A percentile compares a stretch with the other conserved stretches of the same genome.
phyloP scores from a whole-genome alignment of 2,113 vertebrate genomes.

The Leptosomus discolor region DNA sequence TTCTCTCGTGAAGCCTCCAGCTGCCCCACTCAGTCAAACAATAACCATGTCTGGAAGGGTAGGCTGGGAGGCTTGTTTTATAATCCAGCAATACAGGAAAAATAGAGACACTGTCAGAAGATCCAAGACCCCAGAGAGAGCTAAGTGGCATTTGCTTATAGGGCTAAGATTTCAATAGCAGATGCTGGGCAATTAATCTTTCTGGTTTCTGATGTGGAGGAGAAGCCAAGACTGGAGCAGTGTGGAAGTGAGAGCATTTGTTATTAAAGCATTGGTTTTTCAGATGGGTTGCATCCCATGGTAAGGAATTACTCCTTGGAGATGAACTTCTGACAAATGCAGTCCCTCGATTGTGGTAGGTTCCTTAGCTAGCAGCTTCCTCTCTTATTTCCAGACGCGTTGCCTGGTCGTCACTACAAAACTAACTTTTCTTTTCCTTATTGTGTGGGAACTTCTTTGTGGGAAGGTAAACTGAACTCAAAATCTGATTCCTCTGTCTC shows the following conservation, averaged over 20 bases:
- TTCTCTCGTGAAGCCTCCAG: background rate
- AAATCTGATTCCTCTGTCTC: background rate
- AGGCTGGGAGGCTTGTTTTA: background rate
- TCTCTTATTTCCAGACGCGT: background rate
- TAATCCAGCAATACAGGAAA: background rate
- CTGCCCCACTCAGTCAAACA: background rate
- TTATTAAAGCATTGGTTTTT: background rate
- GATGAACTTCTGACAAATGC: background rate
- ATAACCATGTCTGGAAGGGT: background rate
- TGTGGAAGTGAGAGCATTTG: background rate
- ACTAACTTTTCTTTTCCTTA: background rate
- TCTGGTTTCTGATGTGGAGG: background rate
- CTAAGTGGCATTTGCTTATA: background rate
- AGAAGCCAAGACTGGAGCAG: background rate
- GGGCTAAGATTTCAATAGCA: background rate
- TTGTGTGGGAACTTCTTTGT: background rate
- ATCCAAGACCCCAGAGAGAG: background rate
- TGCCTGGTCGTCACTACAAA: background rate
- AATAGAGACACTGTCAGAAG: background rate
- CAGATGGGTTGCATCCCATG: background rate
- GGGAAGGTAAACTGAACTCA: background rate
- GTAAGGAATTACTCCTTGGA: background rate
- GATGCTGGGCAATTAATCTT: background rate
- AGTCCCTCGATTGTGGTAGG: background rate
- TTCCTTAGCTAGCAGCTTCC: background rate